Conservation (phyloP, 30 jellyfish, hydroid and myxozoan species). For the Cassiopea andromeda region DNA sequence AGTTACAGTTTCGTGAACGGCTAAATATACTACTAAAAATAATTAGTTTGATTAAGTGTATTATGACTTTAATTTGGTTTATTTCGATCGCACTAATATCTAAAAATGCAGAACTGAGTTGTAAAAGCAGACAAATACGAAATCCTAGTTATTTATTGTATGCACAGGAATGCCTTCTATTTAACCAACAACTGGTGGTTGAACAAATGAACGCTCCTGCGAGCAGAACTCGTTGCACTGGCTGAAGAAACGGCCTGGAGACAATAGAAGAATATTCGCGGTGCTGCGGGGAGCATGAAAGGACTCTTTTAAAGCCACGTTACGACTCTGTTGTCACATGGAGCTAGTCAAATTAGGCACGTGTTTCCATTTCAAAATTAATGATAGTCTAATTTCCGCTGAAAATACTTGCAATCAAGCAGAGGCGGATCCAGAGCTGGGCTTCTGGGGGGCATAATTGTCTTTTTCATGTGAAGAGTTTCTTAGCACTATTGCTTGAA, state of each 20-base stretch:
- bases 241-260: neutral
- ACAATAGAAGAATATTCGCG: neutral
- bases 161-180: neutral
- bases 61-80: too few relatives aligned
- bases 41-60: too few relatives aligned
- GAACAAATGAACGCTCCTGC: neutral
- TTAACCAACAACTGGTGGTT: neutral
- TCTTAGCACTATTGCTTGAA: too few relatives aligned
- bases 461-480: too few relatives aligned
- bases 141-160: neutral
- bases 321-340: neutral
- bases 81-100: neutral
- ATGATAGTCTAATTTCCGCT: too few relatives aligned
- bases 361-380: neutral
- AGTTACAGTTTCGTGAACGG: too few relatives aligned
- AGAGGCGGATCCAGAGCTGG: too few relatives aligned
- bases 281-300: neutral
- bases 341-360: neutral
- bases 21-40: too few relatives aligned
- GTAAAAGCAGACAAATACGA: neutral
- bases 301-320: conserved; percentile 9
- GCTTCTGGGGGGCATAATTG: too few relatives aligned
- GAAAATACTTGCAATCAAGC: too few relatives aligned
- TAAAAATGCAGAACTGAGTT: neutral
- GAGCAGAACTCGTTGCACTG: neutral